These are phyloP conservation scores for Propithecus coquereli DNA, from an alignment of 2,113 vertebrate species.

Conservation along the genomic window DNA sequence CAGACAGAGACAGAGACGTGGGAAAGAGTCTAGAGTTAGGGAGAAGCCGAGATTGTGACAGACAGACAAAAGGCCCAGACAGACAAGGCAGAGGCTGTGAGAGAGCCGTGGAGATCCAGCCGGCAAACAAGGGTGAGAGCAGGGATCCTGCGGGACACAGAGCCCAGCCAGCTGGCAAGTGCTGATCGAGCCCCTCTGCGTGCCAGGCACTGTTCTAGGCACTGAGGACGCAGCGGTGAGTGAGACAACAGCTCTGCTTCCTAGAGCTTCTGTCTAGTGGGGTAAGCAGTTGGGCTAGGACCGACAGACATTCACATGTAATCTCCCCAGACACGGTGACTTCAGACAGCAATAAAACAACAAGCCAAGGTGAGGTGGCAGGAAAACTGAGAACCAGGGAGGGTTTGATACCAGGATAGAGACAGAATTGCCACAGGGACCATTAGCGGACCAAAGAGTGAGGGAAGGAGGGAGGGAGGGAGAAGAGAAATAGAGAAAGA, in stretches of 20 bases:
- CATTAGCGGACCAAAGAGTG: not conserved
- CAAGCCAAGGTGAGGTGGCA: not conserved
- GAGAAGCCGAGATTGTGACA: not conserved
- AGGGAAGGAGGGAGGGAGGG: too few species aligned
- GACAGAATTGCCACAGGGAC: not conserved
- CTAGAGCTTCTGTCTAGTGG: not conserved
- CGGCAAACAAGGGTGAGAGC: not conserved
- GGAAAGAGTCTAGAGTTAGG: not conserved
- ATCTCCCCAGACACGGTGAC: not conserved
- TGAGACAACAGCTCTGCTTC: not conserved
- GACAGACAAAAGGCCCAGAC: not conserved
- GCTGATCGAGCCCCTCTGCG: accelerated
- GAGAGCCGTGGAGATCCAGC: not conserved
- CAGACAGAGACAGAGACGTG: not conserved
- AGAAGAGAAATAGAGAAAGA: not conserved
- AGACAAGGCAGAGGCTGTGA: not conserved
- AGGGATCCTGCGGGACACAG: not conserved
- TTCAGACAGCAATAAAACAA: not conserved
- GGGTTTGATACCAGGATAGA: not conserved
- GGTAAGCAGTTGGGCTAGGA: not conserved
- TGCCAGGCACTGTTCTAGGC: not conserved
- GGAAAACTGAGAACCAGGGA: not conserved
- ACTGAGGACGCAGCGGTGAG: not conserved
- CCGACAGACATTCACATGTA: not conserved
- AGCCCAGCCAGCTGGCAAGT: not conserved